Evolutionary conservation across 1,140 invertebrate species (phyloP), one percentile per base, ranked within the genome.

Genomic region (Papilio polytes): DNA sequence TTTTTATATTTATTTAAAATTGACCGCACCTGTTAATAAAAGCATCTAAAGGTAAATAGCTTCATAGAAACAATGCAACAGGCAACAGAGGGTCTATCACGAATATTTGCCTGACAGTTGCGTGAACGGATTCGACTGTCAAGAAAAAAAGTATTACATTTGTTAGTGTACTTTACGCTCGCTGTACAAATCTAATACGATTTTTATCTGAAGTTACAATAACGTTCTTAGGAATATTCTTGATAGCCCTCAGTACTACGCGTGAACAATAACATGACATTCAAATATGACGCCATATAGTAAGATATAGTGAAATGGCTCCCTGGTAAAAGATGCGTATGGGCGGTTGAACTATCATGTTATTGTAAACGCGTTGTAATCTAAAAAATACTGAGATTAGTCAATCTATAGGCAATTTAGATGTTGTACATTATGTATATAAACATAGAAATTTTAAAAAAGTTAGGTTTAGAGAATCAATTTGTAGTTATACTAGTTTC

Each of bases 391-490:
- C 18, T 74, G 83, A 83, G 72, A 77, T 85, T 80, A 81, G 77
- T 80, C 76, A 78, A 74, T 66, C 36, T 73, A 46, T 79, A 82
- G 81, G 73, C 66, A 82, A 82, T 74, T 80, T 70, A 66, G 80
- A 80, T 80, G 41, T 70, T 82, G 81, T 82, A 82, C 78, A 82
- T 80, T 82, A 63, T 82, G 78, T 82, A 82, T 82, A 80, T 82
- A 82, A 78, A 56, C 0, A 44, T 83, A 76, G 76, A 79, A 78
- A 82, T 56, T 74, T 18, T 82, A 80, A 70, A 70, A 56, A 59
- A 78, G 66, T 46, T 78, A 78, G 77, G 31, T 13, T 66, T 78
- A 78, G 77, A 20, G 18, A 66, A n/a, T 46, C 77, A 78, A 78
- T 15, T 10, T 78, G 56, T 78, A 78, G 77, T n/a, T 78, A 66